Conservation (phyloP, 2,888 invertebrate species). For the Odontocerum albicorne region DNA sequence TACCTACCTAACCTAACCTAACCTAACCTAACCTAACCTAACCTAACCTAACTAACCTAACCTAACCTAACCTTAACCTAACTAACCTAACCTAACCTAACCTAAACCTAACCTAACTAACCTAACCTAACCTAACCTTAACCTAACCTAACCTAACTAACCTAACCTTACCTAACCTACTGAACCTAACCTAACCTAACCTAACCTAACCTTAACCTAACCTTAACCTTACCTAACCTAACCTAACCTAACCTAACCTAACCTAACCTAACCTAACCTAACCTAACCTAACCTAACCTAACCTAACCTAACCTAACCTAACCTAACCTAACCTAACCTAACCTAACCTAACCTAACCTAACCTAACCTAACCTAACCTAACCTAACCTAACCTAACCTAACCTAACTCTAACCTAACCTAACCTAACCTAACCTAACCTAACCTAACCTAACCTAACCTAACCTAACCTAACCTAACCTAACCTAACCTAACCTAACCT, state of each 20-base stretch:
- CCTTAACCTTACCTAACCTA: slow-evolving; percentile 16
- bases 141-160: slow-evolving; percentile 20
- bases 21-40: slow-evolving; percentile 23
- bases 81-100: slow-evolving; percentile 22
- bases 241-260: slow-evolving; percentile 21
- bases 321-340: slow-evolving; percentile 19
- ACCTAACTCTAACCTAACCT: slow-evolving; percentile 16
- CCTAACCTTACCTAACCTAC: slow-evolving; percentile 11
- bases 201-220: slow-evolving; percentile 19
- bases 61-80: slow-evolving; percentile 7
- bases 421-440: slow-evolving; percentile 10
- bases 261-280: slow-evolving; percentile 12
- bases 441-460: slow-evolving; percentile 10
- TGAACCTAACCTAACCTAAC: slow-evolving; percentile 14
- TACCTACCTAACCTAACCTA: slow-evolving; percentile 22
- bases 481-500: slow-evolving; percentile 13
- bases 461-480: slow-evolving; percentile 16
- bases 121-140: slow-evolving; percentile 20
- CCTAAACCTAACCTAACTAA: slow-evolving; percentile 21
- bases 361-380: slow-evolving; percentile 19
- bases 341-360: slow-evolving; percentile 18
- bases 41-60: slow-evolving; percentile 16
- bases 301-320: slow-evolving; percentile 21
- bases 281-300: slow-evolving; percentile 18
- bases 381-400: slow-evolving; percentile 20